A percentile compares a stretch with the other conserved stretches of the same genome.
Evolutionary conservation across 1,140 invertebrate genomes (phyloP).

Genomic region (Aculops lycopersici): DNA sequence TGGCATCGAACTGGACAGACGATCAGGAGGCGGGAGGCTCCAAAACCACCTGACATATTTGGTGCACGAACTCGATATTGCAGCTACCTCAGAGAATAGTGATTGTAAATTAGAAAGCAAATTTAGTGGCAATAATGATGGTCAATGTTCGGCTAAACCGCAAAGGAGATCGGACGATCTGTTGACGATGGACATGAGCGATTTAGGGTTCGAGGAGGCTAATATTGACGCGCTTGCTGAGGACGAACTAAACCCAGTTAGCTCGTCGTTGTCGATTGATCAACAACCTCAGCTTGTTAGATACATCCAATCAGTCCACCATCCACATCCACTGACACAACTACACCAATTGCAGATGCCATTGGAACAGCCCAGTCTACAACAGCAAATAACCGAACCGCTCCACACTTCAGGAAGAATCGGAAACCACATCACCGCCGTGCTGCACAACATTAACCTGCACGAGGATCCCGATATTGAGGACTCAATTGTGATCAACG

Average conservation of each 20-base stretch:
- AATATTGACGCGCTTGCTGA: no score
- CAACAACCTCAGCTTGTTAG: not conserved
- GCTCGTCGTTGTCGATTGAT: not conserved
- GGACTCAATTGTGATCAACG: not conserved
- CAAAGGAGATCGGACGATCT: not conserved
- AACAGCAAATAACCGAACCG: not conserved
- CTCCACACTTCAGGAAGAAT: no score
- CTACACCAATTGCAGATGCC: not conserved
- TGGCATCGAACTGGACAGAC: no score
- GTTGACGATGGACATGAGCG: not conserved
- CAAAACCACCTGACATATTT: not conserved
- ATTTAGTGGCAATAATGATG: no score
- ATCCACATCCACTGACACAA: not conserved
- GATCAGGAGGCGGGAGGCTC: not conserved
- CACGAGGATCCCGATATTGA: not conserved
- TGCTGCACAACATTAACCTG: not conserved
- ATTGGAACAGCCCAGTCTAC: not conserved
- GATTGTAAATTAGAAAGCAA: not conserved
- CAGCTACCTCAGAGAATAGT: not conserved
- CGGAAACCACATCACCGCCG: no score
- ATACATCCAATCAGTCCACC: not conserved
- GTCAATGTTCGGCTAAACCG: no score
- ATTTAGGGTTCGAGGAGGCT: no score
- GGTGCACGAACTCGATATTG: not conserved
- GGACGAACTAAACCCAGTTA: not conserved